phyloP scores from a whole-genome alignment of 2,888 invertebrate species.

The Eurois occulta region DNA sequence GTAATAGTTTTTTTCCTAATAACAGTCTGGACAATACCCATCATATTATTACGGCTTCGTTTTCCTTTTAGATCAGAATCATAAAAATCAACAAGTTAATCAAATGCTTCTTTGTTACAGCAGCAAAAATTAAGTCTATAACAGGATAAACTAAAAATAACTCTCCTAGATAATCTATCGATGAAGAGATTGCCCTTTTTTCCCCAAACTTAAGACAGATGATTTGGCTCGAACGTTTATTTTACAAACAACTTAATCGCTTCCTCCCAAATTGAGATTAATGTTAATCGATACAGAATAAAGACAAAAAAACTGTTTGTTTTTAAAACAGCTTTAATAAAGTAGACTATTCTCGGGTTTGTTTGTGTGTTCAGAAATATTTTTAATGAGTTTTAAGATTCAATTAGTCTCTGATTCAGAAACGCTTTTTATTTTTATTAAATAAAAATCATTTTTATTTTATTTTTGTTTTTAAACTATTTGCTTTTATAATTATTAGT shows the following conservation, averaged over 20 bases:
- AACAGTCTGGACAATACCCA: too few species aligned
- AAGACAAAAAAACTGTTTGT: constrained; percentile 73
- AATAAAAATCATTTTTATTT: not conserved
- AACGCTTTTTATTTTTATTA: not conserved
- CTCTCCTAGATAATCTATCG: constrained; percentile 39
- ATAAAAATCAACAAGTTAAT: constrained; percentile 21
- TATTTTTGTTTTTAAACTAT: not conserved
- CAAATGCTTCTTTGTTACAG: too few species aligned
- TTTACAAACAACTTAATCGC: constrained; percentile 81
- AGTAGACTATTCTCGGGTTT: not conserved
- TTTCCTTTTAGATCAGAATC: not conserved
- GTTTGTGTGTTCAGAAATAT: constrained; percentile 22
- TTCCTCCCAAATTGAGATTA: constrained; percentile 82
- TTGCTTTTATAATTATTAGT: too few species aligned
- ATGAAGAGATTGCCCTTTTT: constrained; percentile 36
- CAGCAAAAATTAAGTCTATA: not conserved
- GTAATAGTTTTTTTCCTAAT: too few species aligned
- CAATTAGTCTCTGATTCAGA: not conserved
- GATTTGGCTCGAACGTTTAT: constrained; percentile 71
- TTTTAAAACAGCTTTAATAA: constrained; percentile 1
- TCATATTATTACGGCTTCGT: not conserved
- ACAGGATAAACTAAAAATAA: constrained; percentile 24
- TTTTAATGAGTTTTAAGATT: constrained; percentile 19
- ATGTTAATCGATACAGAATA: constrained; percentile 80
- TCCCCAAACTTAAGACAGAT: constrained; percentile 41